Percentiles rank a stretch among this genome's conserved stretches.
Evolutionary conservation across 35 echinoderm and acorn worm species (phyloP).

Genomic region (Holothuria glaberrima): DNA sequence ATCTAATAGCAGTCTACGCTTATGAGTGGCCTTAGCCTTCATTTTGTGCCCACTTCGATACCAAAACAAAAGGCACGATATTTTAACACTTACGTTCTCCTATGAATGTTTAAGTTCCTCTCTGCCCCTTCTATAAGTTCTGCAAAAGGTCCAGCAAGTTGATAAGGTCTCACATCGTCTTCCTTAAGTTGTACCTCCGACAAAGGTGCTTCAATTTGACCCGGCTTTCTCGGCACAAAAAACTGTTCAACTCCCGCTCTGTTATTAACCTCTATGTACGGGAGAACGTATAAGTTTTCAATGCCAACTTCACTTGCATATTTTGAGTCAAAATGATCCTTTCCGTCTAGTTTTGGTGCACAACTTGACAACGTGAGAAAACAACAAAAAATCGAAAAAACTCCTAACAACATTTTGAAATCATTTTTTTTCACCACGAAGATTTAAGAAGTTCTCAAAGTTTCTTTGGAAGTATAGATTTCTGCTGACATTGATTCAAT

Average conservation of each 20-base stretch:
- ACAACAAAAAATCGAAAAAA: background rate
- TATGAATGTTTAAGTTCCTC: conserved; percentile 13
- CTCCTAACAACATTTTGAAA: background rate
- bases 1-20: no score
- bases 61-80: background rate
- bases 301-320: conserved; percentile 30
- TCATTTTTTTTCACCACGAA: no score
- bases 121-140: conserved; percentile 3
- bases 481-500: no score
- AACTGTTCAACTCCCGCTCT: background rate
- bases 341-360: conserved; percentile 19
- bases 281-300: conserved; percentile 36
- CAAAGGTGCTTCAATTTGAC: background rate
- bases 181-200: background rate
- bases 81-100: conserved; percentile 34
- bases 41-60: background rate
- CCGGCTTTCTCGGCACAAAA: background rate
- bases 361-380: conserved; percentile 13
- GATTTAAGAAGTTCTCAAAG: no score
- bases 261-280: conserved; percentile 19
- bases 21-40: background rate
- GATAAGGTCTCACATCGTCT: background rate
- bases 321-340: conserved; percentile 29
- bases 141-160: conserved; percentile 22
- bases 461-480: no score